Conservation (phyloP, 2,888 invertebrate genomes). For the Erynnis tages region DNA sequence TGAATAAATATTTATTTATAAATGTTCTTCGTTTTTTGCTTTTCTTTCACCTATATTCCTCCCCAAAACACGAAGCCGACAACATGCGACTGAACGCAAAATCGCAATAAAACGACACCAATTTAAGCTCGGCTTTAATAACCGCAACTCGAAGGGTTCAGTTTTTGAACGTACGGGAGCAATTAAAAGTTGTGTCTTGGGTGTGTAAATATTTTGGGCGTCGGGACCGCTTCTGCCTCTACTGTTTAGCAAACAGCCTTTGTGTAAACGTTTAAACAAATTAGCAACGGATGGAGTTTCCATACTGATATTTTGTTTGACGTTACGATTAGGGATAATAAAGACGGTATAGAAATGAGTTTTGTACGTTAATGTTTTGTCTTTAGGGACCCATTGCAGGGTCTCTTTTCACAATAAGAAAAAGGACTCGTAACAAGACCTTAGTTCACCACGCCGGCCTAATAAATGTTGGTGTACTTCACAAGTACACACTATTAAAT, state of each 20-base stretch:
- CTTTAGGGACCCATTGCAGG: too few species aligned
- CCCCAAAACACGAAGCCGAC: neutral
- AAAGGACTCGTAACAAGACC: too few species aligned
- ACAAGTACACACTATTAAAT: too few species aligned
- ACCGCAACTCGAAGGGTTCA: conserved; percentile 36
- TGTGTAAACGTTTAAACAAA: conserved; percentile 5
- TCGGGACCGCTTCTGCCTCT: conserved; percentile 6
- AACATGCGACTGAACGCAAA: conserved; percentile 11
- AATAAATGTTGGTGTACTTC: too few species aligned
- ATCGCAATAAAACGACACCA: neutral
- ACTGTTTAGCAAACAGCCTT: neutral
- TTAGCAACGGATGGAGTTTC: neutral
- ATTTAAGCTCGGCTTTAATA: neutral
- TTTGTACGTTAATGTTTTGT: too few species aligned
- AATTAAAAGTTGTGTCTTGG: conserved; percentile 47
- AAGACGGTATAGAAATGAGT: too few species aligned
- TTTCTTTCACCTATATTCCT: too few species aligned
- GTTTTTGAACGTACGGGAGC: conserved; percentile 39
- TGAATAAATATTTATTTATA: too few species aligned
- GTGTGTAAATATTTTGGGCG: conserved; percentile 41
- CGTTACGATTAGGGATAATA: neutral
- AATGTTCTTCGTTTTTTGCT: too few species aligned
- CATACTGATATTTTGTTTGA: neutral
- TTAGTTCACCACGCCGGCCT: too few species aligned
- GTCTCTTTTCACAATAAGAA: too few species aligned